These are phyloP conservation scores for Chascanopsetta lugubris DNA, from an alignment of 2,113 vertebrate genomes.

Conservation along the genomic window DNA sequence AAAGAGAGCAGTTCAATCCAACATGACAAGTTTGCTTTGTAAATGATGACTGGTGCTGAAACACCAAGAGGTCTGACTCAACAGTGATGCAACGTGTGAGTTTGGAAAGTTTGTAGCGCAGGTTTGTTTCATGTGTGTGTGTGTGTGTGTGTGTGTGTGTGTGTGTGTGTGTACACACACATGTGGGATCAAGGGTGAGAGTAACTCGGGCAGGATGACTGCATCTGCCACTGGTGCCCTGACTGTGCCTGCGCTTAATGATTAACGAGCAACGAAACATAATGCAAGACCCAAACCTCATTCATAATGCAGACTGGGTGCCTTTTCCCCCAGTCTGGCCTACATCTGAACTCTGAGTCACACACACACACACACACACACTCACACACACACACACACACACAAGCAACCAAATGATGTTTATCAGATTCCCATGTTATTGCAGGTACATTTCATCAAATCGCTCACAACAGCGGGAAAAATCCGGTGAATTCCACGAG, in stretches of 20 bases:
- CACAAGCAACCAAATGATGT: background rate
- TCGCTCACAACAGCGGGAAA: background rate
- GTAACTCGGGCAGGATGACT: slow-evolving; percentile 21
- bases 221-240: slow-evolving; percentile 17
- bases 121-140: background rate
- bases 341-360: slow-evolving; percentile 43
- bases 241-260: slow-evolving; percentile 62
- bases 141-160: slow-evolving; percentile 4
- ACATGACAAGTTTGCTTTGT: too few species aligned
- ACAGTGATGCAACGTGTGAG: background rate
- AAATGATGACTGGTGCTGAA: too few species aligned
- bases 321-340: slow-evolving; percentile 51
- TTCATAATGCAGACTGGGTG: slow-evolving; percentile 78
- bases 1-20: slow-evolving; percentile 4
- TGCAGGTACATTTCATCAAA: slow-evolving; percentile 23
- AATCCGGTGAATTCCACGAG: slow-evolving; percentile 3
- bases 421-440: slow-evolving; percentile 14
- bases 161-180: background rate
- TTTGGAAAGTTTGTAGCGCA: background rate
- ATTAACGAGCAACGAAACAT: slow-evolving; percentile 74
- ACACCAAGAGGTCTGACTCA: background rate
- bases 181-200: slow-evolving; percentile 4
- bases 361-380: background rate
- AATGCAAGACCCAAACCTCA: slow-evolving; percentile 57
- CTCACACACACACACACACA: background rate